These are phyloP conservation scores for Cyprinodon tularosa DNA, from an alignment of 2,113 vertebrate genomes.

Conservation along the genomic window DNA sequence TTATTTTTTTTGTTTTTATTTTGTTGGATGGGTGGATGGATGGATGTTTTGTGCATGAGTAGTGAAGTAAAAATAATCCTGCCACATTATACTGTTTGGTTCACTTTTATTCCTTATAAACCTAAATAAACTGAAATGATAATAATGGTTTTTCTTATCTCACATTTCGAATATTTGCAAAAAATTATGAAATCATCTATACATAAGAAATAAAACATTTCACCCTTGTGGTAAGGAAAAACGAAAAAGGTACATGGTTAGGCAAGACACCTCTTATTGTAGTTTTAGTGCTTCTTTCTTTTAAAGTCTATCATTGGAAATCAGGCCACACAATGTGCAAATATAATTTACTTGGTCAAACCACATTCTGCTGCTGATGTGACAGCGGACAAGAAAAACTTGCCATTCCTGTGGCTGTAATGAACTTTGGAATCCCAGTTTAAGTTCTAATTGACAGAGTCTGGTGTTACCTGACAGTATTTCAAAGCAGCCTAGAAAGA, in stretches of 20 bases:
- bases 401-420: constrained; percentile 7
- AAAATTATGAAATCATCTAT: background rate
- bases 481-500: constrained; percentile 35
- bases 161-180: background rate
- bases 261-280: background rate
- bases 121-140: background rate
- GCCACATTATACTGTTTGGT: background rate
- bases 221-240: background rate
- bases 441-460: constrained; percentile 45
- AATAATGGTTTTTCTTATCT: background rate
- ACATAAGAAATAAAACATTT: background rate
- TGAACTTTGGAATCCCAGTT: constrained; percentile 21
- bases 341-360: constrained; percentile 50
- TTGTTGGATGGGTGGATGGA: too few relatives aligned
- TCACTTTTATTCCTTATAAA: background rate
- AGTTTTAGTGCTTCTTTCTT: constrained; percentile 18
- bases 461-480: constrained; percentile 38
- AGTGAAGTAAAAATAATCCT: background rate
- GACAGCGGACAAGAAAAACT: constrained; percentile 30
- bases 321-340: constrained; percentile 39
- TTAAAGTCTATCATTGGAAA: constrained; percentile 44
- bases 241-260: background rate
- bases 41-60: background rate
- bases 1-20: too few relatives aligned
- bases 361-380: constrained; percentile 28